Conservation (phyloP, 2,113 vertebrate genomes). For the Apaloderma vittatum region DNA sequence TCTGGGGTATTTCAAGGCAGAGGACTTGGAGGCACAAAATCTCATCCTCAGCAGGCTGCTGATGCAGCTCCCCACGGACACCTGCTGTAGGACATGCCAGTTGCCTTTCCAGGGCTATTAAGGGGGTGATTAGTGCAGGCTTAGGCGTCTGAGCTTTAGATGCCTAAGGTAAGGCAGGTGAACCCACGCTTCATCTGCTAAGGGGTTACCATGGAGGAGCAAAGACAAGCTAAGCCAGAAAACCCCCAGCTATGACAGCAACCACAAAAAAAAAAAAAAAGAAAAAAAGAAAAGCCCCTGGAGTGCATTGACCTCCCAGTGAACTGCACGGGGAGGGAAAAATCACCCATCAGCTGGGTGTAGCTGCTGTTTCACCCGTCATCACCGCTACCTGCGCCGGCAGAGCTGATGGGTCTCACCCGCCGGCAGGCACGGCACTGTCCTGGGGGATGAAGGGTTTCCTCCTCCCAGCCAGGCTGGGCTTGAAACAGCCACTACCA, state of each 20-base stretch:
- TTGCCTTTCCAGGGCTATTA: not conserved
- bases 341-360: not conserved
- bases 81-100: not conserved
- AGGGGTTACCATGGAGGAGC: not conserved
- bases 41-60: not conserved
- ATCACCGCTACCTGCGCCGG: rapidly evolving
- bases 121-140: not conserved
- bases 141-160: not conserved
- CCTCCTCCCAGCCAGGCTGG: not conserved
- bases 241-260: not conserved
- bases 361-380: not conserved
- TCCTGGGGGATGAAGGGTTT: rapidly evolving
- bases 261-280: not conserved
- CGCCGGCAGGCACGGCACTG: not conserved
- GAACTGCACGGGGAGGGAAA: not conserved
- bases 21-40: not conserved
- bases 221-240: not conserved
- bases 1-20: not conserved
- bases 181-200: not conserved
- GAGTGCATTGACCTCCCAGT: not conserved
- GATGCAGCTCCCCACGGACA: not conserved
- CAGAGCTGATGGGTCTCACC: not conserved
- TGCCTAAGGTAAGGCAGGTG: conserved; percentile 23
- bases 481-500: not conserved
- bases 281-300: not conserved